Evolutionary conservation across 2,113 vertebrate genomes (phyloP).

Genomic region (Octodon degus): DNA sequence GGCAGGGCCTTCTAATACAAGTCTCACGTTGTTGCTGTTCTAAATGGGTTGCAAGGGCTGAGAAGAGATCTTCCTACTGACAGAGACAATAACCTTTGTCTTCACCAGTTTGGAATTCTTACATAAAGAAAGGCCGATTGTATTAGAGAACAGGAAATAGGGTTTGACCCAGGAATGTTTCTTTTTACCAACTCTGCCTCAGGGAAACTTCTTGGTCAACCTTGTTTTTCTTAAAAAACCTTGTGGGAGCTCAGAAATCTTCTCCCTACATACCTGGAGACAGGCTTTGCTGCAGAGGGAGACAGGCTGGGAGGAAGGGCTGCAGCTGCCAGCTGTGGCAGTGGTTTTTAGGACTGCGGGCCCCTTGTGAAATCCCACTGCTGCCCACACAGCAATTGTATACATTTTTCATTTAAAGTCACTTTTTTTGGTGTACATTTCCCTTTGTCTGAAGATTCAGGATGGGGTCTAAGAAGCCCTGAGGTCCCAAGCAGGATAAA

Average conservation of each 20-base stretch:
- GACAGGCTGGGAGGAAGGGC: background rate
- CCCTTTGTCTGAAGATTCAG: background rate
- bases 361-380: background rate
- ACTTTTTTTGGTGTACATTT: background rate
- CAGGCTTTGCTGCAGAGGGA: background rate
- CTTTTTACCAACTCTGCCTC: background rate
- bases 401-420: background rate
- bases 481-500: background rate
- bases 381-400: background rate
- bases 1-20: background rate
- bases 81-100: slow-evolving; percentile 29
- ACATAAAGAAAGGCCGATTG: slow-evolving; percentile 64
- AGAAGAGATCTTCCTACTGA: background rate
- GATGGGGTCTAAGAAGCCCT: background rate
- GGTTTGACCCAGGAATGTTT: slow-evolving; percentile 20
- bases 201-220: slow-evolving; percentile 28
- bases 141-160: slow-evolving; percentile 35
- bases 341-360: background rate
- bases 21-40: background rate
- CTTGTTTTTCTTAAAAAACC: background rate
- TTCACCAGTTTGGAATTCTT: background rate
- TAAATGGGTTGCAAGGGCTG: background rate
- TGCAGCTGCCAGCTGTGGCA: fast-evolving
- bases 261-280: background rate
- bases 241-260: background rate